A percentile compares a stretch with the other conserved stretches of the same genome.
Conservation (phyloP, 1,140 invertebrate genomes). For the Leptinotarsa defecta region DNA sequence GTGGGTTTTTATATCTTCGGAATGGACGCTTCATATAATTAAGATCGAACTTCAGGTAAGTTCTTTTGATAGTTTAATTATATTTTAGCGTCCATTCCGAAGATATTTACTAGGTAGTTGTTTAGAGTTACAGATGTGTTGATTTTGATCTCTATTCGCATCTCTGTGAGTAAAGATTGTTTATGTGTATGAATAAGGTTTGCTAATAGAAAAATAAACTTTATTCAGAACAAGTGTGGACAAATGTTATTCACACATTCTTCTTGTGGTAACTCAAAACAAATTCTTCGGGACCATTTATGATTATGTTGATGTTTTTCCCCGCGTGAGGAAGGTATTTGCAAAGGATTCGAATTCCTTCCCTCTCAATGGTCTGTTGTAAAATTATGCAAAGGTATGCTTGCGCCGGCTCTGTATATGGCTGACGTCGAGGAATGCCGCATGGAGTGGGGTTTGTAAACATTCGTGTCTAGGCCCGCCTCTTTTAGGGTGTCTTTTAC, state of each 20-base stretch:
- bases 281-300: background rate
- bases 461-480: background rate
- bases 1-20: background rate
- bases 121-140: background rate
- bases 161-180: background rate
- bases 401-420: background rate
- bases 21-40: conserved; percentile 2
- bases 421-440: background rate
- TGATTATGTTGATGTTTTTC: background rate
- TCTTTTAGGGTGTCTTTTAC: background rate
- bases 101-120: conserved; percentile 11
- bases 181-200: background rate
- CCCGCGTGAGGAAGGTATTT: background rate
- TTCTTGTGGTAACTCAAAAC: background rate
- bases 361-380: no score
- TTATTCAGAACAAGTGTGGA: background rate
- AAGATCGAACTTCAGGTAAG: no score
- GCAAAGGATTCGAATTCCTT: background rate
- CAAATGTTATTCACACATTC: background rate
- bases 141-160: background rate
- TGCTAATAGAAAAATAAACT: background rate
- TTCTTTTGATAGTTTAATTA: no score
- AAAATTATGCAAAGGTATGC: no score
- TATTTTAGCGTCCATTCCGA: background rate
- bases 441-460: background rate